phyloP scores from a whole-genome alignment of 2,797 vertebrate genomes.

The Amblyopsis hoosieri region DNA sequence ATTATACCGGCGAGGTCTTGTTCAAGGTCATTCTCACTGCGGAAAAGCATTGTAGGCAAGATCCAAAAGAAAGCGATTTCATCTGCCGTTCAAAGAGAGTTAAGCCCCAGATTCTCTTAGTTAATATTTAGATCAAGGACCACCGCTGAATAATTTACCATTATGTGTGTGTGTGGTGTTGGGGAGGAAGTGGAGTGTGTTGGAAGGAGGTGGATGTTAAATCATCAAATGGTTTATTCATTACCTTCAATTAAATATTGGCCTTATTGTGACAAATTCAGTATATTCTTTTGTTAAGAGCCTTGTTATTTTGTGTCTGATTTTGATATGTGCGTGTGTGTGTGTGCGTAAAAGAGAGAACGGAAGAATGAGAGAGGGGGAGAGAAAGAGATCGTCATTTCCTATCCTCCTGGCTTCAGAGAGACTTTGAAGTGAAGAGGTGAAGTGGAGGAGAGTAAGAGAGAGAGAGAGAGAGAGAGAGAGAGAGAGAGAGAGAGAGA shows the following conservation, averaged over 20 bases:
- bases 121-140: constrained; percentile 66
- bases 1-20: constrained; percentile 22
- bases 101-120: constrained; percentile 60
- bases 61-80: constrained; percentile 47
- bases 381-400: constrained; percentile 16
- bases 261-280: not conserved
- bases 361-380: not conserved
- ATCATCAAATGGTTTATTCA: not conserved
- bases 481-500: constrained; percentile 9
- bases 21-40: constrained; percentile 39
- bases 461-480: constrained; percentile 6
- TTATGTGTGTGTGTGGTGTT: constrained; percentile 22
- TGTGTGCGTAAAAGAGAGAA: not conserved
- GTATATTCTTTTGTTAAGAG: not conserved
- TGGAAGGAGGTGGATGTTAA: constrained; percentile 4
- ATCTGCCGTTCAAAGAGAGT: constrained; percentile 66
- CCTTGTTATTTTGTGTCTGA: too few species aligned
- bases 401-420: constrained; percentile 69
- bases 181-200: constrained; percentile 20
- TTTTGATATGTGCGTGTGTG: not conserved
- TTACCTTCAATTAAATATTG: not conserved
- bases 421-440: constrained; percentile 71
- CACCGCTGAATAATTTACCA: constrained; percentile 63
- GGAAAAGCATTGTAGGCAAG: constrained; percentile 42
- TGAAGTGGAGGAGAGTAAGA: constrained; percentile 35